A percentile compares a stretch with the other conserved stretches of the same genome.
Evolutionary conservation across 1,140 invertebrate species (phyloP).

Genomic region (Theocolax elegans): DNA sequence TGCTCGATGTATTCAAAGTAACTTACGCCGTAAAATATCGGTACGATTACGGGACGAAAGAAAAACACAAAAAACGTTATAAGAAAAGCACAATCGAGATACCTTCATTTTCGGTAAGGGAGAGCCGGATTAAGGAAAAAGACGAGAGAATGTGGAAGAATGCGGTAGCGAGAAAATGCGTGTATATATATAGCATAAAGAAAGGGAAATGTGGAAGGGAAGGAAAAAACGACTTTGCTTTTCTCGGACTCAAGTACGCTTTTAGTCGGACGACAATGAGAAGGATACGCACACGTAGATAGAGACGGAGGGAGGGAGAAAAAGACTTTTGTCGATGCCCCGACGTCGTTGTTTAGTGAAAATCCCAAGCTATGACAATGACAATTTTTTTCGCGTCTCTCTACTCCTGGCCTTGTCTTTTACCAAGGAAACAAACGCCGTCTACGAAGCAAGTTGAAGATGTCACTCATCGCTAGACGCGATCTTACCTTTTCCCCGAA

Average conservation of each 20-base stretch:
- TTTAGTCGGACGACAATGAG: conserved; percentile 28
- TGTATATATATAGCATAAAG: too few relatives aligned
- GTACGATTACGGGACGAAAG: too few relatives aligned
- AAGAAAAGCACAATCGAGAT: too few relatives aligned
- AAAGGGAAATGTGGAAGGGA: neutral
- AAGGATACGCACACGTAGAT: neutral
- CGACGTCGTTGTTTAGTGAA: conserved; percentile 12
- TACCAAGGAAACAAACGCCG: too few relatives aligned
- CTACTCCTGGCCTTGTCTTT: neutral
- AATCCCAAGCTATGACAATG: conserved; percentile 5
- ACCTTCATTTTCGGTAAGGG: too few relatives aligned
- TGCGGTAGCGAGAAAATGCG: neutral
- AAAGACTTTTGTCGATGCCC: neutral
- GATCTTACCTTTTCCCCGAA: too few relatives aligned
- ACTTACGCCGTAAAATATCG: too few relatives aligned
- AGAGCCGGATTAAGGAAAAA: neutral
- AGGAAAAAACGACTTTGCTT: conserved; percentile 5
- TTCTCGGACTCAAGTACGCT: conserved; percentile 30
- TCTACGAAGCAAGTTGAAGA: too few relatives aligned
- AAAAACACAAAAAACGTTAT: too few relatives aligned
- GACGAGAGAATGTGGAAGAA: neutral
- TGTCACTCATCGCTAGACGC: too few relatives aligned
- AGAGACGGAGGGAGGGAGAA: too few relatives aligned
- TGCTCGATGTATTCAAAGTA: too few relatives aligned
- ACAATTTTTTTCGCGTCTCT: neutral